Base-by-base conservation (phyloP, 2,888 invertebrate species). In the Perizoma flavofasciatum region DNA sequence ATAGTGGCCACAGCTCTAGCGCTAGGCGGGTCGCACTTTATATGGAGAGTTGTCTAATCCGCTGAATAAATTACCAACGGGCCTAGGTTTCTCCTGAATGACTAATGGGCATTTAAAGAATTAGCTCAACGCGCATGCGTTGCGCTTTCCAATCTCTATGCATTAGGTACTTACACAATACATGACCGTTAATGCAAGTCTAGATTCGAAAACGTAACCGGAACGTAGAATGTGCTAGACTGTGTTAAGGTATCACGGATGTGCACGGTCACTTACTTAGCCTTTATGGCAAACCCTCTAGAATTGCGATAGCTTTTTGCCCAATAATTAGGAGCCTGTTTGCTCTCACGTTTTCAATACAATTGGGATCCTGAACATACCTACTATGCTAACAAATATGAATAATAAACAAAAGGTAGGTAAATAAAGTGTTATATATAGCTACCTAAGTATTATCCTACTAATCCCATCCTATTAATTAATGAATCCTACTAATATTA, bases 41-140 rank as follows among this genome's bases (percentile, higher is more conserved):
- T 85, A 89, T 85, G 87, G 89, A 84, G 82, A 86, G 83, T 84
- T 82, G 87, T 87, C 83, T 86, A 83, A 87, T 86, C 82, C 78
- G 77, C 78, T 82, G 86, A 80, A 89, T 88, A 86, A 83, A 90
- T 89, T 83, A 83, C 85, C 79, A 82, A 65, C 77, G 77, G 77
- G 69, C 79, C 81, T 85, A 84, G 82, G 88, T 89, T 88, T 88
- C 89, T 86, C 87, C 82, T 85, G 83, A 86, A 86, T 87, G 82
- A 82, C 82, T 86, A 88, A 84, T 86, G 78, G 77, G 77, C 81
- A 77, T 81, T 81, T 82, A 79, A 83, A 82, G 84, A 86, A 84
- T 85, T 83, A 82, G 82, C 82, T 77, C 82, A 79, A 74, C 75
- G 77, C 75, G 73, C 74, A 78, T 74, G 75, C 73, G 69, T 50